Base-by-base conservation (phyloP, 2,113 vertebrate genomes). In the Lampris incognitus region DNA sequence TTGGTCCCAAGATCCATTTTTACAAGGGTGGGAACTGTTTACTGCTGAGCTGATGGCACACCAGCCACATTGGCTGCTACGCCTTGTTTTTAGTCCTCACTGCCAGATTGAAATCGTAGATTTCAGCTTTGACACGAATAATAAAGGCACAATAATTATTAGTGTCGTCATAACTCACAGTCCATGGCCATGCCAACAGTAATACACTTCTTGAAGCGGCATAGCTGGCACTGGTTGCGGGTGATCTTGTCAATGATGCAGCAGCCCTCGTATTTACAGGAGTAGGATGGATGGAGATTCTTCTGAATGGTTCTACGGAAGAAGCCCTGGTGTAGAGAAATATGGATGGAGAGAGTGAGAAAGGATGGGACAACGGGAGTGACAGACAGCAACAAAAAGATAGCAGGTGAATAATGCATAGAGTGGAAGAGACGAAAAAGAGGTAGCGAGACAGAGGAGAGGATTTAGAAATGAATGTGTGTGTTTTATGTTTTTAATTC, bases 161-260 rank as follows among this genome's bases (percentile, higher is more conserved):
- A 46, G 44, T 3, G 3, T 46, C 6, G 38, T 37, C 5, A 11
- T 24, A 39, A 92, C 92, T 92, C 85, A 93, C 92, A 42, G 86
- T 93, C 92, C 91, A 93, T 93, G 74, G 92, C 92, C 92, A 93
- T 93, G 81, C 92, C 92, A 77, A 91, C 90, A 0, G 95, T 91
- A 86, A 97, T 97, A 93, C 97, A 99, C 92, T 99, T 99, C 93
- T 96, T 98, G 84, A 99, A 99, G 91, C 98, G 96, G 82, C 98
- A 99, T 66, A 98, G 95, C 95, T 99, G 97, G 92, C 98, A 99
- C 93, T 99, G 98, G 92, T 99, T 99, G 87, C 97, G 96, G 40
- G 97, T 99, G 94, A 99, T 97, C 92, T 98, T 98, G 91, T 99
- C 97, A 4, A 99, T 98, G 94, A 97, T 95, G 63, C 98, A 99